Conservation (phyloP, 2,113 vertebrate species). For the Indicator maculatus region DNA sequence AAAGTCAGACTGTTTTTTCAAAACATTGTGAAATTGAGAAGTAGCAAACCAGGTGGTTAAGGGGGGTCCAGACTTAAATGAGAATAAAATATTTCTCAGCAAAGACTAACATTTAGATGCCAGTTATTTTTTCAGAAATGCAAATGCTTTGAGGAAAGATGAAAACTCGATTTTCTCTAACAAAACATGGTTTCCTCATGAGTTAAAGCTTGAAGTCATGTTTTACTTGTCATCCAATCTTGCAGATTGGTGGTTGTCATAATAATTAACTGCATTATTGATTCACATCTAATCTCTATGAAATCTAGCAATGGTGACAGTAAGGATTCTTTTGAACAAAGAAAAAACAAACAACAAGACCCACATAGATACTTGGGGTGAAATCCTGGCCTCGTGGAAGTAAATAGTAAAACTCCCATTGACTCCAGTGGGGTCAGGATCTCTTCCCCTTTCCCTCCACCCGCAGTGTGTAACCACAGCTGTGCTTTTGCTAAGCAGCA, state of each 20-base stretch:
- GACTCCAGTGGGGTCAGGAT: constrained; percentile 52
- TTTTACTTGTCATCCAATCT: constrained; percentile 41
- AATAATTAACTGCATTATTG: constrained; percentile 30
- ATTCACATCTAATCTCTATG: constrained; percentile 20
- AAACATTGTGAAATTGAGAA: neutral
- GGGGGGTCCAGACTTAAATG: neutral
- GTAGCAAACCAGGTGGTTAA: neutral
- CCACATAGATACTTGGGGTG: neutral
- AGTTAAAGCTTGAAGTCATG: neutral
- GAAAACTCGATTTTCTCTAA: neutral
- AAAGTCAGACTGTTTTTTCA: neutral
- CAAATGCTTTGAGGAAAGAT: neutral
- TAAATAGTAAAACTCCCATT: constrained; percentile 43
- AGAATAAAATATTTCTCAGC: neutral
- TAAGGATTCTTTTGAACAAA: constrained; percentile 41
- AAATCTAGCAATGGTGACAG: constrained; percentile 18
- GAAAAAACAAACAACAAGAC: constrained; percentile 24
- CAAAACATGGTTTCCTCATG: neutral
- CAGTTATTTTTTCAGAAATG: neutral
- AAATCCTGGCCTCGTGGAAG: constrained; percentile 28
- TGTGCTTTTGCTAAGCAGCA: neutral
- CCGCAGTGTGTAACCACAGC: neutral
- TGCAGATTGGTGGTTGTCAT: neutral
- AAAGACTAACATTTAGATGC: neutral
- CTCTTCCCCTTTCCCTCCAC: constrained; percentile 65